Evolutionary conservation across 2,113 vertebrate genomes (phyloP), one percentile per base, ranked within the genome.

Genomic region (Rhinopomastus cyanomelas): DNA sequence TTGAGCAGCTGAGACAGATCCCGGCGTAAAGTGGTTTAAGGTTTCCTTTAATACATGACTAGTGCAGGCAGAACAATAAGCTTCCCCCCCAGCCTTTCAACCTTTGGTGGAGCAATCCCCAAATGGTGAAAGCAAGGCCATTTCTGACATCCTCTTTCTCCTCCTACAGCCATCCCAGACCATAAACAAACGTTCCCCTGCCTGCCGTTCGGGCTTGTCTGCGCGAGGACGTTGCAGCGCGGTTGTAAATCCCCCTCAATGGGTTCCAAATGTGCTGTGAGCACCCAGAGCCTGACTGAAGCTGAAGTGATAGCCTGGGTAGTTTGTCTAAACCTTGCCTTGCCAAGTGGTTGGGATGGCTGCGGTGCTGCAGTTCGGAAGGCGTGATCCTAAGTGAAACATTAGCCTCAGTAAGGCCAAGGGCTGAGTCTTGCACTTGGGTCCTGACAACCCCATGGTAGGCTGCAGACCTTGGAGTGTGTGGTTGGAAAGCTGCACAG

Each of bases 251-350:
- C 88, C 69, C 61, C 44, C 73, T 84, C 93, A 96, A 95, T 92
- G 90, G 83, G 26, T 95, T 96, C 94, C 93, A 96, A 91, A 96
- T 94, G 94, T 88, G 91, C 55, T 84, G 44, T 76, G 90, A 95
- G 55, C 14, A 3, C 88, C 75, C 77, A 75, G 88, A 94, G 59
- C 57, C 59, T 73, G 85, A 90, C 91, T 95, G 72, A 59, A 91
- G 84, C 71, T 76, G 77, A 94, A 94, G 81, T 37, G 74, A 86
- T 92, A 84, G 80, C 49, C 66, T 34, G 10, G 48, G 23, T 55
- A 73, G 67, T 34, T 78, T 88, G 55, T 65, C 68, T 82, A 81
- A 55, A 90, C 57, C 25, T 46, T 84, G 36, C 61, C 18, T 84
- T 90, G 88, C 42, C 59, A 76, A 81, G 77, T 72, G 46, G 48